Evolutionary conservation across 2,888 invertebrate species (phyloP), one percentile per base, ranked within the genome.

Genomic region (Pocota personata): DNA sequence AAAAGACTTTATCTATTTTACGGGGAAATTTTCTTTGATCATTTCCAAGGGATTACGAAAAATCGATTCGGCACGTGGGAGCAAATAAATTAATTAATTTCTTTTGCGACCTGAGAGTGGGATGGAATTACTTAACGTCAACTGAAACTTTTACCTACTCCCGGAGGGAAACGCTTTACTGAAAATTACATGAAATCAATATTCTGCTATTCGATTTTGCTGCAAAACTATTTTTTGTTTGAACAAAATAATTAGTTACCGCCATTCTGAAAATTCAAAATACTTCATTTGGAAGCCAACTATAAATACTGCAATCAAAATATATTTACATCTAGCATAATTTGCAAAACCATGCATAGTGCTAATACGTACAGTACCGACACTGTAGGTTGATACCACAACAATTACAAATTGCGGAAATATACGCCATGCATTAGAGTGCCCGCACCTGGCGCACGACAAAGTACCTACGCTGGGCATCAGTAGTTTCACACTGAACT

Each of bases 21-120:
- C 14, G n/a, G 14, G n/a, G 64, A 32, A 46, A 50, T 60, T 72
- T 58, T 46, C 77, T 77, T 82, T 72, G 64, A 66, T 71, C 64
- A 50, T 14, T 62, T 48, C 48, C 30, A 57, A 64, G 57, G 37
- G 46, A 64, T 58, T 50, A 66, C 14, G 37, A 19, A 48, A 27
- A 50, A 66, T 66, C 30, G 57, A 69, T 77, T 19, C 64, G 27
- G 57, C 50, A 64, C 40, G 48, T 62, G 76, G 27, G 19, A 55
- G 43, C 21, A 82, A 40, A 57, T 66, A 76, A 82, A 71, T 48
- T 76, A 71, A 76, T 82, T 82, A 76, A 75, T 66, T 76, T 43
- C 27, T 64, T 72, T 62, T 52, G 32, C 30, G 32, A 64, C 40
- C 52, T 43, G 21, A 16, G 48, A 60, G 14, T 12, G 48, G 19